Percentiles rank a stretch among this genome's conserved stretches.
Evolutionary conservation across 2,888 invertebrate species (phyloP).

Genomic region (Rhagium mordax): DNA sequence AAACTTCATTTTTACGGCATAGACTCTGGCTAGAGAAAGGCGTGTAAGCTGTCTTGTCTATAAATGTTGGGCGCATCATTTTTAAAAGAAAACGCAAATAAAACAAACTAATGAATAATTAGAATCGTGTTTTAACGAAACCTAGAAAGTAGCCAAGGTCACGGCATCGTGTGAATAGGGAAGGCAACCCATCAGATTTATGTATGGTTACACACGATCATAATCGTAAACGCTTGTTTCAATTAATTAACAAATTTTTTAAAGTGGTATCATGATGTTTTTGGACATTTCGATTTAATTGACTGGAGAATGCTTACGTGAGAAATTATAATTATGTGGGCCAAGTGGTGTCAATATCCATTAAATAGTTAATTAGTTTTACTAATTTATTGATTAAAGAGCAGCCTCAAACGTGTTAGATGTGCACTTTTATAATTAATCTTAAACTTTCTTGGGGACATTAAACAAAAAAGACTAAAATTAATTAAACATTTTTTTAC

Average conservation of each 20-base stretch:
- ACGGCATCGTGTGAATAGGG: conserved; percentile 9
- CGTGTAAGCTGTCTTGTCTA: not conserved
- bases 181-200: conserved; percentile 3
- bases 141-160: conserved; percentile 12
- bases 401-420: not conserved
- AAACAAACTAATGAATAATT: too few species aligned
- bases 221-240: not conserved
- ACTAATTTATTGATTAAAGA: not conserved
- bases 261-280: not conserved
- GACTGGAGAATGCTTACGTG: not conserved
- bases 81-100: not conserved
- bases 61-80: not conserved
- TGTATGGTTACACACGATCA: not conserved
- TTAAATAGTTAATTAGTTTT: not conserved
- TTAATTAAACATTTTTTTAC: not conserved
- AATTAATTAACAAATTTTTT: conserved; percentile 2
- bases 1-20: not conserved
- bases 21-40: not conserved
- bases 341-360: not conserved
- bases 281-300: not conserved
- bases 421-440: not conserved
- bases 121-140: not conserved
- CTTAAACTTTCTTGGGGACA: not conserved
- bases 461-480: not conserved
- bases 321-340: not conserved